Evolutionary conservation across 2,888 invertebrate species (phyloP).

Genomic region (Dryadula phaetusa): DNA sequence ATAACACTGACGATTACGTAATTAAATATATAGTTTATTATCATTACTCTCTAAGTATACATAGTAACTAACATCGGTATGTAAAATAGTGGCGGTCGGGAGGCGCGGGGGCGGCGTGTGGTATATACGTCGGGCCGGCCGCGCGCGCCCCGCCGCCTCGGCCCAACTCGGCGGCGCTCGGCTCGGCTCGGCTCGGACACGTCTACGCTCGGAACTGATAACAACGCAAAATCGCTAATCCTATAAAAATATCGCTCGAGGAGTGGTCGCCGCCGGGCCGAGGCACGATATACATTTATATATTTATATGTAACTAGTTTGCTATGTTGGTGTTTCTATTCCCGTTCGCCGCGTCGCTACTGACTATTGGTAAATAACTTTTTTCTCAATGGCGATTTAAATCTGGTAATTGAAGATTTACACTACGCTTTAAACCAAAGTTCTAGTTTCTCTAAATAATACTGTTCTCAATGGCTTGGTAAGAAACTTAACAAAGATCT

Average conservation of each 20-base stretch:
- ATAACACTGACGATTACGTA: constrained; percentile 65
- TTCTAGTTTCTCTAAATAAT: constrained; percentile 82
- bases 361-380: constrained; percentile 74
- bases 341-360: constrained; percentile 71
- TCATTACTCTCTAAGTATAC: constrained; percentile 61
- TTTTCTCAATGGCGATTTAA: constrained; percentile 58
- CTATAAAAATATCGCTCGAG: constrained; percentile 63
- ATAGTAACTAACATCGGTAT: constrained; percentile 81
- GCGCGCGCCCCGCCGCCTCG: constrained; percentile 43
- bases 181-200: not conserved
- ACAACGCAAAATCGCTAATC: constrained; percentile 78
- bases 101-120: constrained; percentile 57
- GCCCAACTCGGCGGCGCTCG: not conserved
- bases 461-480: constrained; percentile 84
- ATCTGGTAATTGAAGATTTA: constrained; percentile 75
- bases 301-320: constrained; percentile 75
- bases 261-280: constrained; percentile 63
- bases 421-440: constrained; percentile 74
- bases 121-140: constrained; percentile 56
- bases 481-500: constrained; percentile 76
- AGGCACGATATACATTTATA: constrained; percentile 60
- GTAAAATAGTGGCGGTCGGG: constrained; percentile 75
- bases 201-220: constrained; percentile 60
- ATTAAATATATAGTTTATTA: constrained; percentile 69
- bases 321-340: constrained; percentile 83